Evolutionary conservation across 1,140 invertebrate species (phyloP).

Genomic region (Anagrus nilaparvatae): DNA sequence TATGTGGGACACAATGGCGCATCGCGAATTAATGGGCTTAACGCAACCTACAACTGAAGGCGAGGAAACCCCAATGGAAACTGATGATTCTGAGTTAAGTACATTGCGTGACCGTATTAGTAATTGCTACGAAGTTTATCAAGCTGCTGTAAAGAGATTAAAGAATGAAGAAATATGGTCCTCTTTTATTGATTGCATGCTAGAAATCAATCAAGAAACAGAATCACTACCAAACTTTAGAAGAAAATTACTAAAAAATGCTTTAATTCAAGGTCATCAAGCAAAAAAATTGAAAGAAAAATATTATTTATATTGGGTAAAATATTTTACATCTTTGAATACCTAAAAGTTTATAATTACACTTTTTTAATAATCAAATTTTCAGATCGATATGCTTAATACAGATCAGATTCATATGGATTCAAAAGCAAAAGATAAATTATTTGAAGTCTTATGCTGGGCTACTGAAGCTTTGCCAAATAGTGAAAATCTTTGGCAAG

Average conservation of each 20-base stretch:
- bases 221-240: constrained; percentile 37
- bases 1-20: constrained; percentile 49
- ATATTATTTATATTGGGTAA: constrained; percentile 44
- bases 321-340: constrained; percentile 5
- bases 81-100: constrained; percentile 19
- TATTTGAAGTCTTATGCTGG: constrained; percentile 35
- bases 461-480: constrained; percentile 37
- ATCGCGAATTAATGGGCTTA: constrained; percentile 38
- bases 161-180: constrained; percentile 46
- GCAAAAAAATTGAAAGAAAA: constrained; percentile 40
- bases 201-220: constrained; percentile 39
- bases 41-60: constrained; percentile 18
- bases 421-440: constrained; percentile 23
- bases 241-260: constrained; percentile 39
- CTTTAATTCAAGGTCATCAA: constrained; percentile 37
- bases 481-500: constrained; percentile 41
- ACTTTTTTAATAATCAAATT: constrained; percentile 11
- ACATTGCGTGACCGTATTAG: constrained; percentile 32
- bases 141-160: constrained; percentile 43
- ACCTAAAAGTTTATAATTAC: constrained; percentile 7
- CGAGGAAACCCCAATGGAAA: constrained; percentile 18
- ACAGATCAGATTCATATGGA: constrained; percentile 22
- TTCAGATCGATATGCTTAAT: constrained; percentile 34
- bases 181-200: constrained; percentile 41
- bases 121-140: constrained; percentile 39